Conservation (phyloP, 2,797 vertebrate species). For the Sebastes nivosus region DNA sequence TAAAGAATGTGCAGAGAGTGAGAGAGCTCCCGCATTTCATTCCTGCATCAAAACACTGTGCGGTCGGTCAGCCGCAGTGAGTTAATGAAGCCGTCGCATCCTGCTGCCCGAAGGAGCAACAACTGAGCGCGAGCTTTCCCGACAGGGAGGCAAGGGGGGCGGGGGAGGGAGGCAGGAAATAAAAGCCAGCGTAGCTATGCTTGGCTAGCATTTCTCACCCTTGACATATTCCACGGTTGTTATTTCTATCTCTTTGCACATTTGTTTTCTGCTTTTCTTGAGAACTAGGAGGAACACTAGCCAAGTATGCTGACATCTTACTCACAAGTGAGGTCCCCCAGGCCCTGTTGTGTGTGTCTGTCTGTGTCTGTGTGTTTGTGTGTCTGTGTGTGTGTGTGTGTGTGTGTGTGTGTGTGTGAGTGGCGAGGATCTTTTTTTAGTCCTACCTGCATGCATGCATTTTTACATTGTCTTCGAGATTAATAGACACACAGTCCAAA, state of each 20-base stretch:
- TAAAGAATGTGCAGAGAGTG: background rate
- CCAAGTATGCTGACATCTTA: constrained; percentile 70
- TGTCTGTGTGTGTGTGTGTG: background rate
- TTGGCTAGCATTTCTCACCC: constrained; percentile 70
- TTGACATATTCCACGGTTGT: constrained; percentile 65
- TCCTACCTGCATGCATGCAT: constrained; percentile 10
- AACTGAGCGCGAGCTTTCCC: constrained; percentile 18
- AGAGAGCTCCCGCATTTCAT: background rate
- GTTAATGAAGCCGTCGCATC: constrained; percentile 58
- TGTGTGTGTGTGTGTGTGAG: background rate
- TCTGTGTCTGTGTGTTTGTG: background rate
- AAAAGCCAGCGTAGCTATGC: constrained; percentile 40
- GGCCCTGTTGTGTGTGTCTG: constrained; percentile 17
- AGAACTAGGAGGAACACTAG: constrained; percentile 47
- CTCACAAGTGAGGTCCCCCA: constrained; percentile 56
- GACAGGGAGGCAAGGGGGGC: constrained; percentile 5
- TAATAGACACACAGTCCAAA: constrained; percentile 8
- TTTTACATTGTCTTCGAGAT: constrained; percentile 19
- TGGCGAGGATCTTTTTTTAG: constrained; percentile 21
- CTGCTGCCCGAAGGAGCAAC: constrained; percentile 41
- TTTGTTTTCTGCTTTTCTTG: constrained; percentile 60
- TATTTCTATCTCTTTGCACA: constrained; percentile 68
- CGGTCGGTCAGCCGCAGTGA: constrained; percentile 14
- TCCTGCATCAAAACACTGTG: background rate
- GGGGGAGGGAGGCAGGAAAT: background rate